Evolutionary conservation across 1,140 invertebrate genomes (phyloP).

Genomic region (Bombyx mandarina): DNA sequence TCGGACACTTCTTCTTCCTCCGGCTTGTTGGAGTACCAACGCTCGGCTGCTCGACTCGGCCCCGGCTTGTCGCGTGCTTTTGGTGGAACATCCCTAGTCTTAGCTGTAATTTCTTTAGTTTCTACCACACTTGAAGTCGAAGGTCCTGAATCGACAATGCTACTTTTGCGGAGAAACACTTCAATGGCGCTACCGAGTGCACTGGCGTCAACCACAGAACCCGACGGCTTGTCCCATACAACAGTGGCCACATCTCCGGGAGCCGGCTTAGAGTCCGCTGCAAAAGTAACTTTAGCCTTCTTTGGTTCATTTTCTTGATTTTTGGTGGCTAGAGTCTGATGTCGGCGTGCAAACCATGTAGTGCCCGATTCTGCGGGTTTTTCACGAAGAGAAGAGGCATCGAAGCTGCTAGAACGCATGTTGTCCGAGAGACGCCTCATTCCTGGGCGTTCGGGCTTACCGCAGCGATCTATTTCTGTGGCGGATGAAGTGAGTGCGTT

Average conservation of each 20-base stretch:
- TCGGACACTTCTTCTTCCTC: constrained; percentile 76
- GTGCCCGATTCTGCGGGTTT: constrained; percentile 71
- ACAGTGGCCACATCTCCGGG: constrained; percentile 64
- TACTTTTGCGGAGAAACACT: constrained; percentile 78
- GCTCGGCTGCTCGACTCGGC: constrained; percentile 30
- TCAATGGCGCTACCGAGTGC: constrained; percentile 85
- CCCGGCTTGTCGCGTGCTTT: constrained; percentile 41
- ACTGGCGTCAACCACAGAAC: constrained; percentile 82
- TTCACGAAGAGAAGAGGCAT: constrained; percentile 78
- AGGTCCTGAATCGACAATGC: constrained; percentile 49
- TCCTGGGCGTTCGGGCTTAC: constrained; percentile 43
- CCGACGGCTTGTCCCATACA: constrained; percentile 80
- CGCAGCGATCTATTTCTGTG: constrained; percentile 80
- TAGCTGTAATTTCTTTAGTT: constrained; percentile 32
- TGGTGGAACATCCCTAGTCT: constrained; percentile 32
- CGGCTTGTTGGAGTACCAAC: constrained; percentile 67
- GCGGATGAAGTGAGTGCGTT: constrained; percentile 84
- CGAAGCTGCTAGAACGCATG: constrained; percentile 85
- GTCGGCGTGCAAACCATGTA: constrained; percentile 82
- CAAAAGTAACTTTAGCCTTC: constrained; percentile 71
- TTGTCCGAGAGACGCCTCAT: constrained; percentile 70
- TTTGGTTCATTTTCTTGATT: constrained; percentile 71
- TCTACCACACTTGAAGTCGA: constrained; percentile 60
- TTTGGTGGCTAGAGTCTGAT: constrained; percentile 80
- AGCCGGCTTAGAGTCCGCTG: constrained; percentile 46